A percentile compares a stretch with the other conserved stretches of the same genome.
Conservation (phyloP, 2,797 vertebrate genomes). For the Danio jaintianensis region DNA sequence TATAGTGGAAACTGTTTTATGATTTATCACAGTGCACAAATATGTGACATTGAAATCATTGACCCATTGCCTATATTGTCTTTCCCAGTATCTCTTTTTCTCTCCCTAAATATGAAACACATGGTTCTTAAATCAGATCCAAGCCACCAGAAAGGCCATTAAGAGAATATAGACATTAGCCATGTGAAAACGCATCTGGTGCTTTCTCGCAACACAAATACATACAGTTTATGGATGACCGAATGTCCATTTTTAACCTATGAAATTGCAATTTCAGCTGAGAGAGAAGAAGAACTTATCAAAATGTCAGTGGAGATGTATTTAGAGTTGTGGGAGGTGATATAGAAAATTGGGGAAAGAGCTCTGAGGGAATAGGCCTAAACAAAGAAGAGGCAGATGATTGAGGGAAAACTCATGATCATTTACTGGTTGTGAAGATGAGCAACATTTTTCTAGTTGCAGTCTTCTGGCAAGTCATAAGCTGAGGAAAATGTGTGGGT, state of each 20-base stretch:
- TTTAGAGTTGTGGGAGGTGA: slow-evolving; percentile 31
- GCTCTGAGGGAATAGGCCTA: slow-evolving; percentile 10
- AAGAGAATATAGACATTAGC: slow-evolving; percentile 27
- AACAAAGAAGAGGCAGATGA: slow-evolving; percentile 19
- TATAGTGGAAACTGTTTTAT: too few species aligned
- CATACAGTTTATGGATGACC: slow-evolving; percentile 14
- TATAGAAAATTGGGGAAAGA: slow-evolving; percentile 4
- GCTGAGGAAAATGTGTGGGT: slow-evolving; percentile 15
- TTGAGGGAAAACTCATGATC: slow-evolving; percentile 27
- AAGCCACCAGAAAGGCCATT: slow-evolving; percentile 34
- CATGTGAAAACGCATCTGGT: slow-evolving; percentile 34
- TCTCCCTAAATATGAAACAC: slow-evolving; percentile 24
- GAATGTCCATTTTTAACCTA: slow-evolving; percentile 22
- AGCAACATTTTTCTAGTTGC: not conserved
- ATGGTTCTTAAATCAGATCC: slow-evolving; percentile 14
- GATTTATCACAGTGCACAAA: too few species aligned
- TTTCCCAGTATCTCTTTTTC: not conserved
- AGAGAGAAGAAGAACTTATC: slow-evolving; percentile 33
- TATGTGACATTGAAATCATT: not conserved
- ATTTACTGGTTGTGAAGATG: slow-evolving; percentile 12
- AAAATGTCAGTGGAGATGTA: slow-evolving; percentile 40
- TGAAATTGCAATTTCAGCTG: slow-evolving; percentile 35
- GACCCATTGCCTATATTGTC: not conserved
- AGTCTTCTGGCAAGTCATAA: slow-evolving; percentile 24
- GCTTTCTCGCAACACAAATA: slow-evolving; percentile 41